Percentiles rank a stretch among this genome's conserved stretches.
Evolutionary conservation across 2,113 vertebrate genomes (phyloP).

Genomic region (Lipotes vexillifer): DNA sequence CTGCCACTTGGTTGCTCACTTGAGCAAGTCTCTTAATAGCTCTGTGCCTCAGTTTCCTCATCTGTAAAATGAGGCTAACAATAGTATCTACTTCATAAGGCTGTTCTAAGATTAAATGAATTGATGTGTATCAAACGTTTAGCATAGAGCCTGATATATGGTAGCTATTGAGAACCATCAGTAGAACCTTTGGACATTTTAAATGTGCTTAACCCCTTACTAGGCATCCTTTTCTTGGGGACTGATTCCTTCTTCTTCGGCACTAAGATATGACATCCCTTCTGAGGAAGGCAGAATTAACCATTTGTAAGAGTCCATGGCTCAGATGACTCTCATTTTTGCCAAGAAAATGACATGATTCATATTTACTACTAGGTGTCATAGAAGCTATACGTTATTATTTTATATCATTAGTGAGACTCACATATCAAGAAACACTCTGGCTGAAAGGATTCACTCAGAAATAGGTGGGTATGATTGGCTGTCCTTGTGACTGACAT

Average conservation of each 20-base stretch:
- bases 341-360: background rate
- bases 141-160: background rate
- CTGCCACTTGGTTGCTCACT: background rate
- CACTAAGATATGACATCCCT: background rate
- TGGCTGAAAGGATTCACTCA: conserved; percentile 49
- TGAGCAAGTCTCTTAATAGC: background rate
- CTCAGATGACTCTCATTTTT: background rate
- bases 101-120: background rate
- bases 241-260: background rate
- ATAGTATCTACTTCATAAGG: background rate
- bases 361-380: conserved; percentile 20
- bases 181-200: conserved; percentile 21
- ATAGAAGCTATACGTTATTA: conserved; percentile 2
- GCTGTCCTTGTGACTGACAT: conserved; percentile 37
- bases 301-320: background rate
- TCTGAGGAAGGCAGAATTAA: background rate
- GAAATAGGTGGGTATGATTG: background rate
- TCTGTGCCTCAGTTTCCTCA: background rate
- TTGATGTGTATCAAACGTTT: background rate
- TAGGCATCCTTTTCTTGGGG: background rate
- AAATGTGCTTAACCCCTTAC: background rate
- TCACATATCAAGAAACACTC: conserved; percentile 19
- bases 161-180: background rate
- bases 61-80: background rate
- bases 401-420: conserved; percentile 28